A percentile compares a stretch with the other conserved stretches of the same genome.
Evolutionary conservation across 2,797 vertebrate species (phyloP).

Genomic region (Phataginus tricuspis): DNA sequence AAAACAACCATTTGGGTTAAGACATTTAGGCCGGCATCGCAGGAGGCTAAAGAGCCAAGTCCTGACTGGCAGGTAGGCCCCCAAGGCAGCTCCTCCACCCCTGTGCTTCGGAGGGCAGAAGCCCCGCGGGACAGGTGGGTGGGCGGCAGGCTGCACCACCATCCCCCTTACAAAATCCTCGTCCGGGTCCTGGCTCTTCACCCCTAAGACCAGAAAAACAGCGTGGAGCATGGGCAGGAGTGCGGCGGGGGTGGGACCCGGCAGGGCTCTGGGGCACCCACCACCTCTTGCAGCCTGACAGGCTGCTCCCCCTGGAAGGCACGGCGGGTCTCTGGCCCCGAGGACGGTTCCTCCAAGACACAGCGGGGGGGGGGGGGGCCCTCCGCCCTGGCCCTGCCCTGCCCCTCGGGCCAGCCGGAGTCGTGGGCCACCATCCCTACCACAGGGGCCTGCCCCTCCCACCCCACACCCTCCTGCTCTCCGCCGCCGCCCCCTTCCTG

Average conservation of each 20-base stretch:
- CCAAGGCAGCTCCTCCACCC: background rate
- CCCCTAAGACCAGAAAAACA: background rate
- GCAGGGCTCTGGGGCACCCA: background rate
- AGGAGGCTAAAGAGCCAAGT: background rate
- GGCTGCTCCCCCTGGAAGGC: background rate
- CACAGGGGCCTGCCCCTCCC: background rate
- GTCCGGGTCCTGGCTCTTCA: background rate
- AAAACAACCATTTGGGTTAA: background rate
- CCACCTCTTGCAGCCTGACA: too few relatives aligned
- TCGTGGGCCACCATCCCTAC: background rate
- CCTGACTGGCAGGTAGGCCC: too few relatives aligned
- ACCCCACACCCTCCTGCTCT: background rate
- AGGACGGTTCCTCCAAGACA: too few relatives aligned
- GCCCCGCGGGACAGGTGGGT: background rate
- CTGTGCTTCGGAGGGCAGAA: fast-evolving
- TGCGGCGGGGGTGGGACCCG: too few relatives aligned
- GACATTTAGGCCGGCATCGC: background rate
- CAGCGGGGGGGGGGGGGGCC: background rate
- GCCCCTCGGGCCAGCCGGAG: background rate
- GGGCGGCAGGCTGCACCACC: fast-evolving
- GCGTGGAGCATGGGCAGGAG: fast-evolving
- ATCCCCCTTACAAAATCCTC: fast-evolving
- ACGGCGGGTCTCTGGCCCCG: background rate
- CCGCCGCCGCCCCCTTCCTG: conserved; percentile 40
- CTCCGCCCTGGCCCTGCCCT: background rate